These are phyloP conservation scores for Rhabdornis inornatus DNA, from an alignment of 2,113 vertebrate genomes.

Conservation along the genomic window DNA sequence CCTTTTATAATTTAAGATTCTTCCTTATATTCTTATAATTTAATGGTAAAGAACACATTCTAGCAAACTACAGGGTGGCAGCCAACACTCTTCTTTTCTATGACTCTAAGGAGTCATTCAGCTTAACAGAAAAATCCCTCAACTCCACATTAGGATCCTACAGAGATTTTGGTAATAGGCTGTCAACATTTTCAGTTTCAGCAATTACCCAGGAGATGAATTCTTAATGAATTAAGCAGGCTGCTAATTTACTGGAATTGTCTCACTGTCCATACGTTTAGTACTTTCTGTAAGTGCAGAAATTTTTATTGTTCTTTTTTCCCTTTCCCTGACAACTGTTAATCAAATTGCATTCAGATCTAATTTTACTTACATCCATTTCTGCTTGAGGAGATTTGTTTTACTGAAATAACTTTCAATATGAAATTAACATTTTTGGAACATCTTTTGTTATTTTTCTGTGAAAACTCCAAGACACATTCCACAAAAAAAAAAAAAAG, in stretches of 20 bases:
- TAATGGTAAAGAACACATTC: neutral
- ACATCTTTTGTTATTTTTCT: neutral
- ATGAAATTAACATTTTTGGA: neutral
- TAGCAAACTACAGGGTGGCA: neutral
- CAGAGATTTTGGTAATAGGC: slow-evolving; percentile 10
- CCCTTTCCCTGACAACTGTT: neutral
- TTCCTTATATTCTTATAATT: neutral
- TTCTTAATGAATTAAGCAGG: slow-evolving; percentile 40
- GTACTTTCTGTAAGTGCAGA: neutral
- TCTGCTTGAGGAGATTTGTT: neutral
- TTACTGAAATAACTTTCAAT: neutral
- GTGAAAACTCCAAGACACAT: neutral
- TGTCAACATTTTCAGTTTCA: slow-evolving; percentile 34
- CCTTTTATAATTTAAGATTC: neutral
- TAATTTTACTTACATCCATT: neutral
- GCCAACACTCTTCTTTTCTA: neutral
- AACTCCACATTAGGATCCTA: neutral
- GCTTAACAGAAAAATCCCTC: slow-evolving; percentile 18
- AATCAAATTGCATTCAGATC: neutral
- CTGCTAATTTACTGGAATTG: slow-evolving; percentile 29
- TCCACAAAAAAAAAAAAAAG: neutral
- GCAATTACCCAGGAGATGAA: slow-evolving; percentile 25
- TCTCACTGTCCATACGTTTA: neutral
- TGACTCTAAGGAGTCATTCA: neutral
- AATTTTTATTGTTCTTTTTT: neutral